A percentile compares a stretch with the other conserved stretches of the same genome.
Evolutionary conservation across 2,888 invertebrate genomes (phyloP).

Genomic region (Phorcus lineatus): DNA sequence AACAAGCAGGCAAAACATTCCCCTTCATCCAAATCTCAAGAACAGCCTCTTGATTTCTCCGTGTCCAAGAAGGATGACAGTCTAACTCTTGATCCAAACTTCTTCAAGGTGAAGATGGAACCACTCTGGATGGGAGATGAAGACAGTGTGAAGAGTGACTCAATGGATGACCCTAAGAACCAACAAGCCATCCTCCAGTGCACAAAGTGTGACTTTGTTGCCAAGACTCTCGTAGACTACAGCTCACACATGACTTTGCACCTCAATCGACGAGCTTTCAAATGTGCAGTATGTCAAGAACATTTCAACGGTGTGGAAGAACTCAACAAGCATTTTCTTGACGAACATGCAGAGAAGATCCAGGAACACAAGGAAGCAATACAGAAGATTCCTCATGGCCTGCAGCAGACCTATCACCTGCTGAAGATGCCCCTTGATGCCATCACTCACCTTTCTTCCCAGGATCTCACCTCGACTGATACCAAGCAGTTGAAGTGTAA

Average conservation of each 20-base stretch:
- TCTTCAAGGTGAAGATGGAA: constrained; percentile 41
- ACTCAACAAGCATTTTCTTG: constrained; percentile 72
- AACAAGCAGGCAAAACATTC: not conserved
- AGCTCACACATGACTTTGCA: constrained; percentile 68
- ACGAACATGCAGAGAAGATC: constrained; percentile 64
- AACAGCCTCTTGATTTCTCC: constrained; percentile 52
- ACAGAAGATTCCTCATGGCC: constrained; percentile 68
- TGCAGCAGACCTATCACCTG: constrained; percentile 69
- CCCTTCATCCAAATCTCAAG: constrained; percentile 30
- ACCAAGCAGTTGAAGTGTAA: constrained; percentile 71
- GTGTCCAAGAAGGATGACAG: constrained; percentile 44
- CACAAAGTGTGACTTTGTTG: constrained; percentile 64
- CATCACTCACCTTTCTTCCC: constrained; percentile 58
- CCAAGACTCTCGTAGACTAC: constrained; percentile 64
- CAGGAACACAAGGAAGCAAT: constrained; percentile 67
- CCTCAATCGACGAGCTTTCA: constrained; percentile 64
- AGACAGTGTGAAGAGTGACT: constrained; percentile 26
- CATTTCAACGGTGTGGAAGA: constrained; percentile 69
- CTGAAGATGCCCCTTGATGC: constrained; percentile 66
- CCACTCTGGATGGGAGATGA: constrained; percentile 44
- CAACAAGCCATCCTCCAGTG: constrained; percentile 55
- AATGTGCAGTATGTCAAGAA: constrained; percentile 71
- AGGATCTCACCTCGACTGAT: constrained; percentile 52
- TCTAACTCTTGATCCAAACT: constrained; percentile 20
- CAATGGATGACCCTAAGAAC: constrained; percentile 28